Evolutionary conservation across 1,140 invertebrate genomes (phyloP).

Genomic region (Neuroterus valhalla): DNA sequence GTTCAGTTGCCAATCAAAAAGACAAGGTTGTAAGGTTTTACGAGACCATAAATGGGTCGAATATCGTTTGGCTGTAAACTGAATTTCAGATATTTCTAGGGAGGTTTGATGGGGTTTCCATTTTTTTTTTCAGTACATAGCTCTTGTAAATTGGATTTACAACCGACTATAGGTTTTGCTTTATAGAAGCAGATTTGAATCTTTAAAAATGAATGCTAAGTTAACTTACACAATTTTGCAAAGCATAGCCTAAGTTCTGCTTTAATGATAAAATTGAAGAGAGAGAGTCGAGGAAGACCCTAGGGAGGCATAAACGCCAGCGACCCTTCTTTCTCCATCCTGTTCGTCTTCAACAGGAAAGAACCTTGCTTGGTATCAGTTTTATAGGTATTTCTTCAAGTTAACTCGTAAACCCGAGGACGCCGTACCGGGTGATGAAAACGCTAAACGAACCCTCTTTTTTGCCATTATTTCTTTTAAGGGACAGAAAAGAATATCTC

Average conservation of each 20-base stretch:
- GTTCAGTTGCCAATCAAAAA: constrained; percentile 14
- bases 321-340: constrained; percentile 7
- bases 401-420: constrained; percentile 29
- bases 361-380: constrained; percentile 20
- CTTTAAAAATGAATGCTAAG: neutral
- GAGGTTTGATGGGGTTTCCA: too few relatives aligned
- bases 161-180: neutral
- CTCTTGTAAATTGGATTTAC: too few relatives aligned
- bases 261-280: constrained; percentile 20
- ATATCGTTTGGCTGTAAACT: neutral
- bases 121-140: too few relatives aligned
- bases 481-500: neutral
- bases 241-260: neutral
- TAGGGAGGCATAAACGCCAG: constrained; percentile 1
- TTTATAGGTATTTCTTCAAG: constrained; percentile 19
- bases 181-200: neutral
- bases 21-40: constrained; percentile 10
- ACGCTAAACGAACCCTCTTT: constrained; percentile 18
- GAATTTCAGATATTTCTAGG: neutral
- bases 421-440: constrained; percentile 13
- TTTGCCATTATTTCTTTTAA: constrained; percentile 21
- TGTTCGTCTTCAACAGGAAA: constrained; percentile 22
- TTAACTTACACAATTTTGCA: neutral
- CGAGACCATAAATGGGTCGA: neutral
- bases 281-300: neutral